phyloP scores from a whole-genome alignment of 2,113 vertebrate genomes.

The Struthio camelus region DNA sequence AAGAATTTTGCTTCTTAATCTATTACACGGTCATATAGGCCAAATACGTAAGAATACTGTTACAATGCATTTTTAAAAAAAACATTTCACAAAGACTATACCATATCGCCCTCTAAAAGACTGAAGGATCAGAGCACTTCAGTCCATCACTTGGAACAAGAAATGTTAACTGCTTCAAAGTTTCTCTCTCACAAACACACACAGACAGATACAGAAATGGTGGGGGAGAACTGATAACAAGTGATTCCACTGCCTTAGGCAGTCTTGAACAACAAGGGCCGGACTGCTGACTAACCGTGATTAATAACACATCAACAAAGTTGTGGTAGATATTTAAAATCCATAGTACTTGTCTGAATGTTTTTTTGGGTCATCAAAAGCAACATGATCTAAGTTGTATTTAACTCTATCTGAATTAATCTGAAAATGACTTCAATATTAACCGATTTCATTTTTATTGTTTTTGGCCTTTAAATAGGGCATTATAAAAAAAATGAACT shows the following conservation, averaged over 20 bases:
- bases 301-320: conserved; percentile 55
- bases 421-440: background rate
- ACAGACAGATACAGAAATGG: background rate
- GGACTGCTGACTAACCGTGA: conserved; percentile 41
- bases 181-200: background rate
- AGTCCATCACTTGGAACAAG: background rate
- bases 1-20: background rate
- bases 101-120: background rate
- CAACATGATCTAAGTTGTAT: conserved; percentile 26
- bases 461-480: background rate
- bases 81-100: background rate
- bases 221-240: background rate
- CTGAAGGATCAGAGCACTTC: background rate
- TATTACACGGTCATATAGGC: background rate
- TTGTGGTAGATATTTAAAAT: conserved; percentile 30
- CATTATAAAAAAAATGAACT: background rate
- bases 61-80: background rate
- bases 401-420: conserved; percentile 42
- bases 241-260: background rate
- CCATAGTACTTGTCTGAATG: conserved; percentile 29
- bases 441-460: background rate
- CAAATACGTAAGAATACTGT: background rate
- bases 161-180: background rate
- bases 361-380: background rate
- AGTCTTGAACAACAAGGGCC: background rate